Evolutionary conservation across 2,888 invertebrate genomes (phyloP).

Genomic region (Amphiduros pacificus): DNA sequence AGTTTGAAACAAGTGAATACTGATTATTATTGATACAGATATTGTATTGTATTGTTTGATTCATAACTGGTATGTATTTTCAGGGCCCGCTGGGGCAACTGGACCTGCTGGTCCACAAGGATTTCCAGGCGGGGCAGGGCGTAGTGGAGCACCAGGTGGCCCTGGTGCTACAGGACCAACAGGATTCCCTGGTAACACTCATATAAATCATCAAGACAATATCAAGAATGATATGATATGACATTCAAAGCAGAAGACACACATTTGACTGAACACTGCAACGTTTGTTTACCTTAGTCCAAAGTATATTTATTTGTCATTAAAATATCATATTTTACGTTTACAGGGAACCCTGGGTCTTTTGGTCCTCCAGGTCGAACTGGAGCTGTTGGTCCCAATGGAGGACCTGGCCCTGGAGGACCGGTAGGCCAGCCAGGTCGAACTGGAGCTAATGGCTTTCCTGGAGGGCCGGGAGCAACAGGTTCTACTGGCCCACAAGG

Average conservation of each 20-base stretch:
- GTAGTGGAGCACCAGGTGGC: not conserved
- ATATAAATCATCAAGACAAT: no score
- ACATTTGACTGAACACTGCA: no score
- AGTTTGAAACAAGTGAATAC: not conserved
- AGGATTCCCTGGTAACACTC: not conserved
- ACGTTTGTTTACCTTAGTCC: no score
- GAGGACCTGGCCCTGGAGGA: conserved; percentile 1
- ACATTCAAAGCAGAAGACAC: no score
- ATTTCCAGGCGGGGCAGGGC: conserved; percentile 63
- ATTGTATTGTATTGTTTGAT: no score
- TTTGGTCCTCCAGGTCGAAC: not conserved
- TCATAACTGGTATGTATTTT: no score
- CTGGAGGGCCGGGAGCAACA: not conserved
- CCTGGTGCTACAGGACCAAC: not conserved
- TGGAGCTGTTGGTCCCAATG: not conserved
- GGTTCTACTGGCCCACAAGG: not conserved
- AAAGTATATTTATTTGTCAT: no score
- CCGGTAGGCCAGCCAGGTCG: not conserved
- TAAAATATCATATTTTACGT: no score
- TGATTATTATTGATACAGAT: no score
- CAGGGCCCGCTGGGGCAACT: conserved; percentile 9
- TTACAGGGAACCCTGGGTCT: not conserved
- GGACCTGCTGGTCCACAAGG: conserved; percentile 36
- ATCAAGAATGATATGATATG: no score
- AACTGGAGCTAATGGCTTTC: not conserved